Evolutionary conservation across 2,888 invertebrate genomes (phyloP).

Genomic region (Xanthostigma xanthostigma): DNA sequence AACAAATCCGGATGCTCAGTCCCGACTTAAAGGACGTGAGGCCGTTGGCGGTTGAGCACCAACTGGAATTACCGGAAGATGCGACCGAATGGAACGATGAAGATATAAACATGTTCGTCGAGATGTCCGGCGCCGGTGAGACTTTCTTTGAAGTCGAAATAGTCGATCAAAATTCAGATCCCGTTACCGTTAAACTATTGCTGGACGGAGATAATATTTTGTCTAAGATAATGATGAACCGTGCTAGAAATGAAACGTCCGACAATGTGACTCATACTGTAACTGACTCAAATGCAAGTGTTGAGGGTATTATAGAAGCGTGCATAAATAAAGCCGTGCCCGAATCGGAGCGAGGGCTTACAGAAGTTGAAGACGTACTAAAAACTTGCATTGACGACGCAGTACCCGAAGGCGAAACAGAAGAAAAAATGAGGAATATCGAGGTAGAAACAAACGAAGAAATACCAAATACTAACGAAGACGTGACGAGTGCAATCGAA

Average conservation of each 20-base stretch:
- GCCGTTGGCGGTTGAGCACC: slow-evolving; percentile 22
- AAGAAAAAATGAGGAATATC: too few relatives aligned
- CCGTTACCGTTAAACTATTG: slow-evolving; percentile 41
- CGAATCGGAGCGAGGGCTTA: too few relatives aligned
- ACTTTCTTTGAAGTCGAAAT: slow-evolving; percentile 34
- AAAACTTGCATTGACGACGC: slow-evolving; percentile 11
- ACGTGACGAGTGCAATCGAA: neutral
- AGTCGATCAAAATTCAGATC: slow-evolving; percentile 31
- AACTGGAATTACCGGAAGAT: slow-evolving; percentile 17
- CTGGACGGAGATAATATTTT: slow-evolving; percentile 33
- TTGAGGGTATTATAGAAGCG: too few relatives aligned
- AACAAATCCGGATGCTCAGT: slow-evolving; percentile 41
- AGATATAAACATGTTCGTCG: slow-evolving; percentile 19
- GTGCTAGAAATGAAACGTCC: too few relatives aligned
- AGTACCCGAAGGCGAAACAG: neutral
- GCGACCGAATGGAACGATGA: slow-evolving; percentile 21
- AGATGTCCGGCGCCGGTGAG: slow-evolving; percentile 30
- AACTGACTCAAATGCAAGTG: too few relatives aligned
- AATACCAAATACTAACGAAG: slow-evolving; percentile 4
- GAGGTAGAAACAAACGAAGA: neutral
- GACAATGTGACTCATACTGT: too few relatives aligned
- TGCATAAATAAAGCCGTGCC: too few relatives aligned
- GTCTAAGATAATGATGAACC: too few relatives aligned
- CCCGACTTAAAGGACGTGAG: slow-evolving; percentile 42
- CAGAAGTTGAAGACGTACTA: slow-evolving; percentile 34